Conservation (phyloP, 1,140 invertebrate genomes). For the Papilio polyxenes region DNA sequence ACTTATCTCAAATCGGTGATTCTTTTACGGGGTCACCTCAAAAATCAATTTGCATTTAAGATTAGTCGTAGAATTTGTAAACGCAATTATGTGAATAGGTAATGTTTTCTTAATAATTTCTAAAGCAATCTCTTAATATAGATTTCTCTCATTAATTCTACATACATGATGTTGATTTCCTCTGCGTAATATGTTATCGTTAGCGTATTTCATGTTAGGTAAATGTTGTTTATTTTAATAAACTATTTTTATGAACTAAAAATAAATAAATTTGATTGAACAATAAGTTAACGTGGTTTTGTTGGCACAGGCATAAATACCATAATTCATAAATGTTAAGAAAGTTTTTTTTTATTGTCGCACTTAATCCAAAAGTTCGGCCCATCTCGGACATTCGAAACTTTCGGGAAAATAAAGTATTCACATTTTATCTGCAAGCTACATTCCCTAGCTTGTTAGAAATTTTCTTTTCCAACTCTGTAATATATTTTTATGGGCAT, state of each 20-base stretch:
- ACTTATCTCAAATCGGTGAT: not conserved
- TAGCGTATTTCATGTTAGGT: too few species aligned
- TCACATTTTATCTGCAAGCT: constrained; percentile 34
- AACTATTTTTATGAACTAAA: not conserved
- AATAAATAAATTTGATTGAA: not conserved
- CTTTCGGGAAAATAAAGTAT: constrained; percentile 34
- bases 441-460: constrained; percentile 30
- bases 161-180: too few species aligned
- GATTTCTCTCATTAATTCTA: too few species aligned
- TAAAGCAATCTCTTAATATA: too few species aligned
- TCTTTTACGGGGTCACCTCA: not conserved
- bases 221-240: too few species aligned
- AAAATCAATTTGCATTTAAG: constrained; percentile 1
- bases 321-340: constrained; percentile 13
- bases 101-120: not conserved
- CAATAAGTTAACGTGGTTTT: not conserved
- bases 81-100: not conserved
- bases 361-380: constrained; percentile 33
- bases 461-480: constrained; percentile 23
- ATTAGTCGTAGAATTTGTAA: not conserved
- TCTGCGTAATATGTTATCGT: too few species aligned
- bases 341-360: constrained; percentile 32
- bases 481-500: constrained; percentile 24
- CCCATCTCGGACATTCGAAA: constrained; percentile 29
- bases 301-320: not conserved